Conservation (phyloP, 2,888 invertebrate species). For the Plagiodera versicolora region DNA sequence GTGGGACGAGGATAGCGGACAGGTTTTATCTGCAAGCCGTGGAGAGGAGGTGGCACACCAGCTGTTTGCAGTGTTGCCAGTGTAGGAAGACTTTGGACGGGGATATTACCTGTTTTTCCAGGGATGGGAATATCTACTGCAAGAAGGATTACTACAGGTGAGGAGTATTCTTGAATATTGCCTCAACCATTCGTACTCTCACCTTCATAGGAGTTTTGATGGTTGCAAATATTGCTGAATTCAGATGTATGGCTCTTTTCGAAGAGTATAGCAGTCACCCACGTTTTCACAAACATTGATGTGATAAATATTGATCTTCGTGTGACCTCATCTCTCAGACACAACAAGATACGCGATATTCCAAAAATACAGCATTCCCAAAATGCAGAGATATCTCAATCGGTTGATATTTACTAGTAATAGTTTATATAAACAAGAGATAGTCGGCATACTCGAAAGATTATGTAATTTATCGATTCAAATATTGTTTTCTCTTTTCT, state of each 20-base stretch:
- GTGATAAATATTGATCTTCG: constrained; percentile 17
- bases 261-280: not conserved
- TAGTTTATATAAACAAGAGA: not conserved
- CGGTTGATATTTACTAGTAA: not conserved
- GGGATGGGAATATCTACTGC: constrained; percentile 93
- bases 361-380: not conserved
- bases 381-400: not conserved
- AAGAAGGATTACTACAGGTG: constrained; percentile 96
- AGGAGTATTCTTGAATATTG: constrained; percentile 11
- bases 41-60: constrained; percentile 90
- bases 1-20: constrained; percentile 82
- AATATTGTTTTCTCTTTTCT: not conserved
- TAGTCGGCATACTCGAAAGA: not conserved
- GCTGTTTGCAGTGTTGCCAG: constrained; percentile 88
- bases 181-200: not conserved
- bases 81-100: constrained; percentile 88
- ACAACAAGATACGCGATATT: constrained; percentile 18
- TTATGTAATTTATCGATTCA: not conserved
- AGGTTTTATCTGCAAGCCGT: constrained; percentile 89
- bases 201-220: not conserved
- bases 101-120: constrained; percentile 88
- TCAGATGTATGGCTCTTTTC: too few species aligned
- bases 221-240: too few species aligned
- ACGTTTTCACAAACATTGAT: not conserved
- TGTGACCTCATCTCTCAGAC: constrained; percentile 23